Base-by-base conservation (phyloP, 64 coral and sea anemone genomes). In the Catalaphyllia jardinei region DNA sequence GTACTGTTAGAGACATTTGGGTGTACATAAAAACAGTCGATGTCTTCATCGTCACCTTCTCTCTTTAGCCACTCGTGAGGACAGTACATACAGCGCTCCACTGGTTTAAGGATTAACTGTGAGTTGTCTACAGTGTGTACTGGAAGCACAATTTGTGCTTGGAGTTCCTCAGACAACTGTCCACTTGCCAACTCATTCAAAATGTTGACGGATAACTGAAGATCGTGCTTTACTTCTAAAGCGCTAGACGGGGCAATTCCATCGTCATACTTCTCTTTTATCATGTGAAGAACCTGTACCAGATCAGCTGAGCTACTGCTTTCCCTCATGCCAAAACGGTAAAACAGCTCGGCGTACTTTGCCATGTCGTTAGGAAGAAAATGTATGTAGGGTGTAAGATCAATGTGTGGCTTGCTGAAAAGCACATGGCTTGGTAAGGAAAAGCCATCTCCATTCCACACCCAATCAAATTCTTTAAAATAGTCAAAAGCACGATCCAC, bases 361-460 rank as follows among this genome's bases (percentile, higher is more conserved):
- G 57, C 73, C 62, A 86, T 67, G 29, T 96, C 90, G 6, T 7
- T 50, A 27, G 94, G 94, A 71, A 96, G 82, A 10, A 62, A 16
- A 29, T 29, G 77, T 27, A 96, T 73, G 69, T 96, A 93, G 0
- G 94, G 94, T 80, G 90, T 30, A 17, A 96, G 78, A 51, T 92
- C 86, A 25, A 92, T 92, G 17, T 52, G 52, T n/a, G 86, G 35
- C 28, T 86, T 92, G 18, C 50, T 24, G 42, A 54, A 19, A 52
- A 96, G 76, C 28, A 93, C 29, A 64, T 93, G 71, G 29, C 63
- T 15, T 11, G 92, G 75, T 52, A 69, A 92, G 17, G 87, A 94
- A 71, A 98, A 98, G 2, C 96, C 96, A 49, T 90, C 82, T 77
- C 96, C 96, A 83, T 98, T 94, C 96, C 96, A 98, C 55, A 98